These are phyloP conservation scores for Brachionus angularis DNA, from an alignment of 1,140 invertebrate genomes.

Conservation along the genomic window DNA sequence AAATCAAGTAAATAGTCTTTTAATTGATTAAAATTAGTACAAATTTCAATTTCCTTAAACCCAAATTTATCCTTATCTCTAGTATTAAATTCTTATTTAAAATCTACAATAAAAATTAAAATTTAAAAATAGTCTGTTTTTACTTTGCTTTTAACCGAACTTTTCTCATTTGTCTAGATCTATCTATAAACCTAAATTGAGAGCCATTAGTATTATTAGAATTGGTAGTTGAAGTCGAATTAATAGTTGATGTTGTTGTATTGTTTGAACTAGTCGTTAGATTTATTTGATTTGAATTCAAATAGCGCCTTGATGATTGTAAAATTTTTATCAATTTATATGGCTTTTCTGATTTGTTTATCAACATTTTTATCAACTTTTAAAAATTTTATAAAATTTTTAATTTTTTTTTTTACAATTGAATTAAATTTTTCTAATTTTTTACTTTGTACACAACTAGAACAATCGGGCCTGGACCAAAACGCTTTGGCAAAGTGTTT, in stretches of 20 bases:
- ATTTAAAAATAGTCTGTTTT: background rate
- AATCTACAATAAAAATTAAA: background rate
- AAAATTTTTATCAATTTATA: slow-evolving; percentile 17
- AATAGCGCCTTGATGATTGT: slow-evolving; percentile 14
- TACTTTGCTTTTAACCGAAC: slow-evolving; percentile 25
- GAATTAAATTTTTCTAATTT: too few relatives aligned
- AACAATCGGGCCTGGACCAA: slow-evolving; percentile 7
- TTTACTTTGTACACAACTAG: too few relatives aligned
- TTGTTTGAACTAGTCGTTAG: too few relatives aligned
- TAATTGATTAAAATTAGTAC: background rate
- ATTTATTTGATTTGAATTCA: background rate
- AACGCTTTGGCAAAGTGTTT: background rate
- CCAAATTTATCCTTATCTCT: slow-evolving; percentile 7
- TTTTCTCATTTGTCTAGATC: too few relatives aligned
- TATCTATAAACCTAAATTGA: too few relatives aligned
- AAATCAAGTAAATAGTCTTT: slow-evolving; percentile 18
- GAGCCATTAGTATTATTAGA: too few relatives aligned
- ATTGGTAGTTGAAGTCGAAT: too few relatives aligned
- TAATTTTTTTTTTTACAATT: too few relatives aligned
- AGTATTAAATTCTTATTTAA: background rate
- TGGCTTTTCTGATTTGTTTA: slow-evolving; percentile 6
- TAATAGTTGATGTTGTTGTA: too few relatives aligned
- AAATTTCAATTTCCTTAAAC: slow-evolving; percentile 6
- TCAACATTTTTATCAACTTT: slow-evolving; percentile 14
- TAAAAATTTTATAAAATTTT: too few relatives aligned